These are phyloP conservation scores for Lagria hirta DNA, from an alignment of 2,888 invertebrate genomes.

Conservation along the genomic window DNA sequence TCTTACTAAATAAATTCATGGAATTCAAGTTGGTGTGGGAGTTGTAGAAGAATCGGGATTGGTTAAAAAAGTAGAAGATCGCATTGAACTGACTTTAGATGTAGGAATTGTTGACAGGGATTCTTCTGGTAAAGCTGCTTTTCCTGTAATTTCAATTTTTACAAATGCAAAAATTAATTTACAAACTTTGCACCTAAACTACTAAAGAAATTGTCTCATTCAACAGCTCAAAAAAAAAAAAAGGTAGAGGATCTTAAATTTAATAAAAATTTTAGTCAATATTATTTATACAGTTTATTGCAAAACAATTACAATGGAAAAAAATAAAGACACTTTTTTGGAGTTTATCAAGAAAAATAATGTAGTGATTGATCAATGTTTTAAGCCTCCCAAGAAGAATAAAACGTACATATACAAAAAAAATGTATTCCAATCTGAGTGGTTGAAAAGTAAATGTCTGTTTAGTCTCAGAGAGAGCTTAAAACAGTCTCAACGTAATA, in stretches of 20 bases:
- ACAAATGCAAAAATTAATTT: constrained; percentile 10
- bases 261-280: constrained; percentile 23
- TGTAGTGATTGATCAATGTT: no score
- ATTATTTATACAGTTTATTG: constrained; percentile 43
- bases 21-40: constrained; percentile 44
- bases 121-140: constrained; percentile 37
- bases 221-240: constrained; percentile 28
- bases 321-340: constrained; percentile 22
- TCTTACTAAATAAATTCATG: no score
- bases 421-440: not conserved
- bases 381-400: no score
- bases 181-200: constrained; percentile 7
- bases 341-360: no score
- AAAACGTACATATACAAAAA: constrained; percentile 7
- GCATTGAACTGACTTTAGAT: constrained; percentile 41
- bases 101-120: constrained; percentile 38
- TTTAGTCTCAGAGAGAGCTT: constrained; percentile 26
- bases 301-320: constrained; percentile 41
- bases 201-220: constrained; percentile 23
- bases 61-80: constrained; percentile 44
- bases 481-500: constrained; percentile 26
- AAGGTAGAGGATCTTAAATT: constrained; percentile 21
- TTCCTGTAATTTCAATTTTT: constrained; percentile 38
- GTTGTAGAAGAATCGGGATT: constrained; percentile 47
- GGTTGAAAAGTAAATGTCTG: not conserved